Percentiles rank a stretch among this genome's conserved stretches.
Evolutionary conservation across 2,888 invertebrate genomes (phyloP).

Genomic region (Rhamnusium bicolor): DNA sequence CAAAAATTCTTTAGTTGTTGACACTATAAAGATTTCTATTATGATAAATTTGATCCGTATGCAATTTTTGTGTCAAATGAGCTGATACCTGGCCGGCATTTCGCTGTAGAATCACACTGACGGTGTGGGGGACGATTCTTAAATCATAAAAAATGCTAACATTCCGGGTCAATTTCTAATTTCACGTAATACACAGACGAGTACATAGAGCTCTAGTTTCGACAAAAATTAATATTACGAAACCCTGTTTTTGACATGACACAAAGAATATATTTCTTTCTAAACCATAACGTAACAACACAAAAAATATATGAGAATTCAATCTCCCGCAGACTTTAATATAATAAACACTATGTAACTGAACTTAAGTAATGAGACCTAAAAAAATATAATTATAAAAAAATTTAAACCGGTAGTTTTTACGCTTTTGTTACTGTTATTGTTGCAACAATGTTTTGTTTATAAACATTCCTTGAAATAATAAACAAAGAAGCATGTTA

Average conservation of each 20-base stretch:
- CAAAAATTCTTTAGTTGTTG: too few relatives aligned
- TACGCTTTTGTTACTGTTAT: slow-evolving; percentile 4
- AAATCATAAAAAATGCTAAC: too few relatives aligned
- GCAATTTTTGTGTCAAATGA: too few relatives aligned
- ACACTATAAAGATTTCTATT: too few relatives aligned
- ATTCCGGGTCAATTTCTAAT: slow-evolving; percentile 13
- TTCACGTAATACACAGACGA: background rate
- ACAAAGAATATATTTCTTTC: background rate
- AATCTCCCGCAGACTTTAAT: slow-evolving; percentile 1
- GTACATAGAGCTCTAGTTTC: background rate
- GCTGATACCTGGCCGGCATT: background rate
- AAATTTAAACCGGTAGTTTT: slow-evolving; percentile 14
- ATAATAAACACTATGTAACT: background rate
- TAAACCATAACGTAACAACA: slow-evolving; percentile 12
- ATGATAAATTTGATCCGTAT: too few relatives aligned
- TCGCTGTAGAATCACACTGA: background rate
- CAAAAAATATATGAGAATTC: background rate
- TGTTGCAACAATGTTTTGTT: slow-evolving; percentile 29
- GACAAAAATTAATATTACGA: slow-evolving; percentile 9
- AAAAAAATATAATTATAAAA: slow-evolving; percentile 20
- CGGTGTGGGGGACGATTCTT: too few relatives aligned
- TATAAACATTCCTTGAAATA: slow-evolving; percentile 32
- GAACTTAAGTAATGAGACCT: slow-evolving; percentile 16
- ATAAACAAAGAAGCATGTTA: slow-evolving; percentile 33
- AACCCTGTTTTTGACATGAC: background rate